Evolutionary conservation across 2,113 vertebrate species (phyloP).

Genomic region (Cinclus cinclus): DNA sequence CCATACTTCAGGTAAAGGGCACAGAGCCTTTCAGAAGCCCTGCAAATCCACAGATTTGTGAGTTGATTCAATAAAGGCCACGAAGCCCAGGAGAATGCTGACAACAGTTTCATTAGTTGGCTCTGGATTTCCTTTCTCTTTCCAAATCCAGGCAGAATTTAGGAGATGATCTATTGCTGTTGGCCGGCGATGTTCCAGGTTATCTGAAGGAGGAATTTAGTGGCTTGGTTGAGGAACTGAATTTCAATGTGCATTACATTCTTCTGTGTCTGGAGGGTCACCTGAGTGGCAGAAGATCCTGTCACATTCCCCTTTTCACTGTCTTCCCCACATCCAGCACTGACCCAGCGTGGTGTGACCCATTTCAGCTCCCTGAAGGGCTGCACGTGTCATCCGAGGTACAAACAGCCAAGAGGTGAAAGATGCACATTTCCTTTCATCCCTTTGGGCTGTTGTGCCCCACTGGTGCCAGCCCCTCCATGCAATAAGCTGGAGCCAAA

Average conservation of each 20-base stretch:
- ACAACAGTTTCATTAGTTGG: slow-evolving; percentile 37
- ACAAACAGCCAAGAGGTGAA: neutral
- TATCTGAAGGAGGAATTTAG: slow-evolving; percentile 31
- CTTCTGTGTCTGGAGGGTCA: neutral
- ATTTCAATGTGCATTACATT: neutral
- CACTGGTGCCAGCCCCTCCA: neutral
- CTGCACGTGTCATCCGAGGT: accelerated
- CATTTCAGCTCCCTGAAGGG: neutral
- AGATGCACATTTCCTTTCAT: neutral
- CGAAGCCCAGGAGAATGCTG: neutral
- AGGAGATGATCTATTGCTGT: neutral
- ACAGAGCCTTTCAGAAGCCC: slow-evolving; percentile 10
- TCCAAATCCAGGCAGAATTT: slow-evolving; percentile 13
- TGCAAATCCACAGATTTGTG: neutral
- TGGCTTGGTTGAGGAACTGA: neutral
- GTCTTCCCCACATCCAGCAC: neutral
- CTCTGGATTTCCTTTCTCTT: slow-evolving; percentile 16
- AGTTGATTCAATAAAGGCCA: neutral
- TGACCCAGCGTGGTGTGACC: neutral
- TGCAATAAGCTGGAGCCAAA: neutral
- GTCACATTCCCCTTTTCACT: neutral
- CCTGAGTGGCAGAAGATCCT: neutral
- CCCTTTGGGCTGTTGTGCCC: neutral
- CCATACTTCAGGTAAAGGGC: neutral
- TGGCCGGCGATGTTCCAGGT: neutral